Percentiles rank a stretch among this genome's conserved stretches.
Evolutionary conservation across 2,113 vertebrate genomes (phyloP).

Genomic region (Xiphias gladius): DNA sequence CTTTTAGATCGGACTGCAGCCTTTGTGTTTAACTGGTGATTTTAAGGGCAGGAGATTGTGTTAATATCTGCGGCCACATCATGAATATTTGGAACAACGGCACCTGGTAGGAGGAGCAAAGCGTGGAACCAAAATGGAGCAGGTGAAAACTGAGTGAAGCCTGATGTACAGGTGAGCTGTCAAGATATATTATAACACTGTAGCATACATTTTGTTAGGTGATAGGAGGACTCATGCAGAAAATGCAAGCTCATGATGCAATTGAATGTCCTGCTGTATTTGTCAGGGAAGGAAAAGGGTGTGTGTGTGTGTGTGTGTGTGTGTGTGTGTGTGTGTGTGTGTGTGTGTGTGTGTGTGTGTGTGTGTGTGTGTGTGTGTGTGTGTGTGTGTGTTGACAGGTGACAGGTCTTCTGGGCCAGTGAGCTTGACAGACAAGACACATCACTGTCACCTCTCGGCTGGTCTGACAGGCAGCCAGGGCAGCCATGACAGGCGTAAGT

Average conservation of each 20-base stretch:
- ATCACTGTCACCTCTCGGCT: constrained; percentile 77
- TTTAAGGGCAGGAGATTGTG: neutral
- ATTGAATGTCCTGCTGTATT: constrained; percentile 8
- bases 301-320: constrained; percentile 25
- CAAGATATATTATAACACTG: constrained; percentile 1
- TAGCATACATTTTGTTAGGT: constrained; percentile 2
- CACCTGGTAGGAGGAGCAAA: neutral
- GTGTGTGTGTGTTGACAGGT: constrained; percentile 62
- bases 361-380: constrained; percentile 4
- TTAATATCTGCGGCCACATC: neutral
- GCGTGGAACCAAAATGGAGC: constrained; percentile 10
- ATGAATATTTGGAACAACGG: constrained; percentile 14
- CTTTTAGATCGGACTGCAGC: neutral
- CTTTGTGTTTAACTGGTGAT: constrained; percentile 2
- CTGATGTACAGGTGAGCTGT: constrained; percentile 28
- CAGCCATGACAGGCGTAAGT: constrained; percentile 79
- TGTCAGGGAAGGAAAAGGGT: neutral
- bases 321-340: constrained; percentile 30
- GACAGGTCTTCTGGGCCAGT: constrained; percentile 78
- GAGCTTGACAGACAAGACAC: constrained; percentile 72
- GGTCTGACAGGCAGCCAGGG: constrained; percentile 68
- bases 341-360: constrained; percentile 18
- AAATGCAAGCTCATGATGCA: neutral
- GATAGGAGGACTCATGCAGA: constrained; percentile 5
- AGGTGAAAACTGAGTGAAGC: constrained; percentile 1